phyloP scores from a whole-genome alignment of 2,797 vertebrate species.

The Phataginus tetradactyla region DNA sequence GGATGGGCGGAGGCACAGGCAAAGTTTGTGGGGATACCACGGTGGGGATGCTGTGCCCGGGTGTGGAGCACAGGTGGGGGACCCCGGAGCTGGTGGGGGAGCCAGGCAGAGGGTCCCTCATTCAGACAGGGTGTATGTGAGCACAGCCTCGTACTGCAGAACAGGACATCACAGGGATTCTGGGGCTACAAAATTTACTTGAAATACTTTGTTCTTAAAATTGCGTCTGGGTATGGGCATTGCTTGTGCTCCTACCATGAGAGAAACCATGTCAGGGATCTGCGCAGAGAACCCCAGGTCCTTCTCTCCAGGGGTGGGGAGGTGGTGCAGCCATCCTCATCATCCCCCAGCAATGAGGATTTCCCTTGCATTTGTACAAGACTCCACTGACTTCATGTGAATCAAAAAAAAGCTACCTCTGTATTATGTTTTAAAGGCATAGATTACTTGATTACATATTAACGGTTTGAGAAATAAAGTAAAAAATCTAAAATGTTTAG shows the following conservation, averaged over 20 bases:
- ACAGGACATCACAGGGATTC: too few species aligned
- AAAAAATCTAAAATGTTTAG: background rate
- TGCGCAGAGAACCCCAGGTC: background rate
- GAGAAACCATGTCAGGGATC: background rate
- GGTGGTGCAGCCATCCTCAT: rapidly evolving
- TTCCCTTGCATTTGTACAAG: background rate
- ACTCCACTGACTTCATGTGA: background rate
- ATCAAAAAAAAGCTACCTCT: too few species aligned
- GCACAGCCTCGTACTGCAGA: too few species aligned
- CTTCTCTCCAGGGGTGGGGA: background rate
- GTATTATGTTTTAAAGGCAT: background rate
- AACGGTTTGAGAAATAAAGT: background rate
- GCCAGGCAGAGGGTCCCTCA: too few species aligned
- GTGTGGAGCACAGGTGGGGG: too few species aligned
- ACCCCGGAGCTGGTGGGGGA: too few species aligned
- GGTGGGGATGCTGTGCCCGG: too few species aligned
- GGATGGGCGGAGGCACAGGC: rapidly evolving
- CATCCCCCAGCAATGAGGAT: rapidly evolving
- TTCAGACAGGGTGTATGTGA: too few species aligned
- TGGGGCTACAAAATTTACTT: too few species aligned
- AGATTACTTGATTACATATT: background rate
- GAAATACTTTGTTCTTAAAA: background rate
- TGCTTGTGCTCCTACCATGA: rapidly evolving
- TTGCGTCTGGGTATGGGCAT: background rate
- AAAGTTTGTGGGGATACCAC: too few species aligned